Percentiles rank a stretch among this genome's conserved stretches.
Conservation (phyloP, 1,140 invertebrate genomes). For the Himalopsyche phryganea region DNA sequence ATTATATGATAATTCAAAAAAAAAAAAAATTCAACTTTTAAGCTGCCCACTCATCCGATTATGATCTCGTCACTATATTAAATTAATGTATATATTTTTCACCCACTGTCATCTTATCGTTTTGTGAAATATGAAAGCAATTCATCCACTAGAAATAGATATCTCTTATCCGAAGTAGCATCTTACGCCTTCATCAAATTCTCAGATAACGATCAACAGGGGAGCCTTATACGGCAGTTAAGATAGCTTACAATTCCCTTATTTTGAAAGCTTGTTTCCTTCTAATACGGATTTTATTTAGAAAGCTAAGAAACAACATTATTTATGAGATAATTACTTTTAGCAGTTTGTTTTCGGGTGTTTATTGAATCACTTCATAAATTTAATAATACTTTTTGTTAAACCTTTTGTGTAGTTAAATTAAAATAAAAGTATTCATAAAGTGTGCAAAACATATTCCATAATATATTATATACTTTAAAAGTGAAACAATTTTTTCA, state of each 20-base stretch:
- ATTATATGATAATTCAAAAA: too few species aligned
- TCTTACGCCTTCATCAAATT: constrained; percentile 26
- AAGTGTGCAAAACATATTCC: too few species aligned
- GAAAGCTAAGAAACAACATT: background rate
- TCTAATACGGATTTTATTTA: constrained; percentile 2
- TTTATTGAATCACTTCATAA: too few species aligned
- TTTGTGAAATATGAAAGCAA: constrained; percentile 16
- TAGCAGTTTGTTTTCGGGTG: background rate
- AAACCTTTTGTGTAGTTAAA: too few species aligned
- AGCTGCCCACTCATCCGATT: too few species aligned
- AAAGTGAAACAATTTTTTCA: too few species aligned
- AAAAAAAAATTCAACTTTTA: too few species aligned
- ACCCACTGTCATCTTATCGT: constrained; percentile 1
- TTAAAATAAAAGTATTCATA: too few species aligned
- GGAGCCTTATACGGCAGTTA: constrained; percentile 25
- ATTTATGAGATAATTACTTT: constrained; percentile 1
- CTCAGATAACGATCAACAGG: constrained; percentile 27
- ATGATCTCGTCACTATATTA: too few species aligned
- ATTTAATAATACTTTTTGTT: too few species aligned
- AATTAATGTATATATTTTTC: too few species aligned
- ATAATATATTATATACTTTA: too few species aligned
- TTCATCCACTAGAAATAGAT: constrained; percentile 4
- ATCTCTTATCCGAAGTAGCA: background rate
- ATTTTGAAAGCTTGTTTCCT: constrained; percentile 14
- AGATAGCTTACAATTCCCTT: constrained; percentile 14